These are phyloP conservation scores for Pararge aegeria DNA, from an alignment of 1,140 invertebrate genomes.

Conservation along the genomic window DNA sequence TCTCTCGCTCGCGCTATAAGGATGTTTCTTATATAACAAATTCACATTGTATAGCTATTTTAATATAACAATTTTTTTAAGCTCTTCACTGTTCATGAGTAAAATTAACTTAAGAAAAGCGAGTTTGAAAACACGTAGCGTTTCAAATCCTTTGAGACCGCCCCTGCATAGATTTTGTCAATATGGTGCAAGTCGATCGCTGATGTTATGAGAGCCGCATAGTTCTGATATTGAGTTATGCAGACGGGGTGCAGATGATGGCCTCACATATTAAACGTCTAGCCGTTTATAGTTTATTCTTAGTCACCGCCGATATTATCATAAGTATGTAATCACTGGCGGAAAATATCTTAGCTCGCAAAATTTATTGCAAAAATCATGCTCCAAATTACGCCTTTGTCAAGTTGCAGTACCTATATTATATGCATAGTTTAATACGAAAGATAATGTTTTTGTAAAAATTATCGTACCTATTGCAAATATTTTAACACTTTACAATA, in stretches of 20 bases:
- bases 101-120: too few relatives aligned
- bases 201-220: conserved; percentile 48
- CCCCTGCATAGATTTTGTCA: conserved; percentile 20
- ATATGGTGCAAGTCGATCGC: conserved; percentile 27
- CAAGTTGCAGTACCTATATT: too few relatives aligned
- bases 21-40: too few relatives aligned
- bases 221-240: conserved; percentile 72
- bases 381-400: not conserved
- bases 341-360: conserved; percentile 3
- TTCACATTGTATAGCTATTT: too few relatives aligned
- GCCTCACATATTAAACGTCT: conserved; percentile 47
- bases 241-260: conserved; percentile 55
- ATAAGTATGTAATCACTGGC: conserved; percentile 13
- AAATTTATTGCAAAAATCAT: conserved; percentile 5
- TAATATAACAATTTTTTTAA: too few relatives aligned
- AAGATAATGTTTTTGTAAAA: too few relatives aligned
- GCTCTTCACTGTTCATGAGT: too few relatives aligned
- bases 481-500: too few relatives aligned
- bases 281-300: conserved; percentile 39
- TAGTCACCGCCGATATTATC: conserved; percentile 23
- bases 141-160: conserved; percentile 23
- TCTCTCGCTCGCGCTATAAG: too few relatives aligned
- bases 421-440: too few relatives aligned
- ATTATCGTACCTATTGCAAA: too few relatives aligned
- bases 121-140: not conserved